phyloP scores from a whole-genome alignment of 2,797 vertebrate species.

The Lagodon rhomboides region DNA sequence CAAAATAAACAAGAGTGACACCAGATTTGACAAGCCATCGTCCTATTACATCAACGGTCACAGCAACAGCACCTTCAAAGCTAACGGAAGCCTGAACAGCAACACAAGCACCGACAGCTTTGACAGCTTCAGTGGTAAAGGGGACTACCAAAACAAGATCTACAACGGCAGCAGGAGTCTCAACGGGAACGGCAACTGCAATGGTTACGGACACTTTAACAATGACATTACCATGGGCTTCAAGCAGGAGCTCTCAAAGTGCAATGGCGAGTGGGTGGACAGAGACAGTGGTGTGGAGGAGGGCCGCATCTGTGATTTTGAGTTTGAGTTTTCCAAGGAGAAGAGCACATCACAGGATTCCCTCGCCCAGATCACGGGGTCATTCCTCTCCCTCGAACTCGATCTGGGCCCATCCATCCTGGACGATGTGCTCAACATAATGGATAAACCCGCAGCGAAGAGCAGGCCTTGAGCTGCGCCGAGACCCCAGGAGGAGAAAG shows the following conservation, averaged over 20 bases:
- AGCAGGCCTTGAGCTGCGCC: conserved; percentile 80
- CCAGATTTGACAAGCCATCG: conserved; percentile 83
- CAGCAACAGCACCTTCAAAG: conserved; percentile 79
- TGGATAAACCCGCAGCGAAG: conserved; percentile 90
- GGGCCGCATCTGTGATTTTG: conserved; percentile 84
- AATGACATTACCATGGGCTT: conserved; percentile 75
- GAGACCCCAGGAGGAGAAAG: conserved; percentile 63
- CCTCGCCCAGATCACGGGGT: conserved; percentile 91
- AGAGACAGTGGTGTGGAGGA: conserved; percentile 92
- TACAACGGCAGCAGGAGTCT: conserved; percentile 49
- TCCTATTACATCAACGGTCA: conserved; percentile 85
- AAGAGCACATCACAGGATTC: conserved; percentile 91
- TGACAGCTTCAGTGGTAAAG: conserved; percentile 71
- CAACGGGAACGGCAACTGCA: conserved; percentile 58
- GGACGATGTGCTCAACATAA: conserved; percentile 98
- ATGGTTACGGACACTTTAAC: conserved; percentile 68
- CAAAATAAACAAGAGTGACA: conserved; percentile 84
- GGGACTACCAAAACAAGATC: conserved; percentile 65
- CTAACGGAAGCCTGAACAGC: conserved; percentile 79
- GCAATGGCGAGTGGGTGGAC: conserved; percentile 90
- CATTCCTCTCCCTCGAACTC: conserved; percentile 95
- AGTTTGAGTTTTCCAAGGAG: conserved; percentile 89
- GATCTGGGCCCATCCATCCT: conserved; percentile 98
- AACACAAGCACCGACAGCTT: conserved; percentile 77
- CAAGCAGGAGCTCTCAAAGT: conserved; percentile 90